Conservation (phyloP, 1,140 invertebrate species). For the Drosophila pseudoananassae region DNA sequence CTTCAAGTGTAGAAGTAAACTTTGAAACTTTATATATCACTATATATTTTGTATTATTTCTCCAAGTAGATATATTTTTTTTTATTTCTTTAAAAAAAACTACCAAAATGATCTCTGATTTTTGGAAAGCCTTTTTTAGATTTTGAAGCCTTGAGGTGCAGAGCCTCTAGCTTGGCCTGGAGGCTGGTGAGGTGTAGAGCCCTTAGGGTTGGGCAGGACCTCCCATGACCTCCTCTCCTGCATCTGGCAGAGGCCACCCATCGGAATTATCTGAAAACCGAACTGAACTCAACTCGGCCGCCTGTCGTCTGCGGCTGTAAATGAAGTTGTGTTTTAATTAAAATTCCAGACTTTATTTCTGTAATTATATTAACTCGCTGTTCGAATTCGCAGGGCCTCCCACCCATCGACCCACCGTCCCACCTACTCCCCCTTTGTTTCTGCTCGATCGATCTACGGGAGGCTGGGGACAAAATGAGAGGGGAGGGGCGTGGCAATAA, state of each 20-base stretch:
- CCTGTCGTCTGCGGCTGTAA: conserved; percentile 77
- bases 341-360: conserved; percentile 83
- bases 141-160: background rate
- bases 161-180: background rate
- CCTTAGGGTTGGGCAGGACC: too few species aligned
- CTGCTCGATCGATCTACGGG: conserved; percentile 64
- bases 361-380: conserved; percentile 83
- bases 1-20: too few species aligned
- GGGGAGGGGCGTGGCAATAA: conserved; percentile 31
- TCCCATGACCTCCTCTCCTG: background rate
- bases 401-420: conserved; percentile 2
- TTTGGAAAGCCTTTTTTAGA: too few species aligned
- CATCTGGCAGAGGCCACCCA: background rate
- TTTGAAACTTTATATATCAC: too few species aligned
- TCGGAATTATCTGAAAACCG: conserved; percentile 4
- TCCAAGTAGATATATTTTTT: too few species aligned
- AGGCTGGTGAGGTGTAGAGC: background rate
- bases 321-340: conserved; percentile 83
- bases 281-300: conserved; percentile 23
- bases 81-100: too few species aligned
- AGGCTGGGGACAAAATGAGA: background rate
- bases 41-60: too few species aligned
- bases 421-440: background rate
- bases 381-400: conserved; percentile 60
- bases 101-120: too few species aligned